Evolutionary conservation across 2,888 invertebrate genomes (phyloP), one percentile per base, ranked within the genome.

Genomic region (Oconnorella tubifera): DNA sequence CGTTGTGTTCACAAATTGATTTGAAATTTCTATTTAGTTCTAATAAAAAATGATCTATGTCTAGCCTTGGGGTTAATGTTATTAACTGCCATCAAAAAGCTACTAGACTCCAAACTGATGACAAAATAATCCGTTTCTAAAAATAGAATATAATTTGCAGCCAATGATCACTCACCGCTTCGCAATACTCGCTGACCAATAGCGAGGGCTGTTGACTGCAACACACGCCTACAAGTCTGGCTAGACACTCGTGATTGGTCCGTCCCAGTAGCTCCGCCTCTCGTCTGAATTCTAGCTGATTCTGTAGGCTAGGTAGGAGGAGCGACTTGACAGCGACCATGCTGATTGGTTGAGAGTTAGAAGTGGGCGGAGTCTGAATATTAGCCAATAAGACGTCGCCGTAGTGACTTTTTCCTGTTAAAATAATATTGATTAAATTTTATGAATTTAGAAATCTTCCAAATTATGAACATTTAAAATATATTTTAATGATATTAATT

Each of bases 161-260:
- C n/a, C n/a, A n/a, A n/a, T n/a, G n/a, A n/a, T n/a, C n/a, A 60
- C 68, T 27, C 33, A 91, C 91, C 95, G 94, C 95, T 79, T 96
- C 95, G 1, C 92, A 92, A 78, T 92, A 90, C 77, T 96, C 93
- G 19, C 92, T 82, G 29, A 96, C 87, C 87, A 95, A 88, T 76
- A 89, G 91, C 78, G 92, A 91, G 0, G 94, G 95, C 72, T 93
- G 92, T 31, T 74, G 76, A 63, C 82, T 84, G 51, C 78, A 86
- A 77, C 92, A 93, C 6, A 94, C 83, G 0, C 92, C 95, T 60
- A 90, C 84, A 51, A 95, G 82, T 49, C 88, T 88, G 0, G 88
- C 89, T 0, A 96, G 86, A 76, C 91, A 89, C n/a, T 55, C 56
- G 55, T 68, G 68, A 3, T 89, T 88, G n/a, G 92, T 84, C 67